Evolutionary conservation across 2,888 invertebrate species (phyloP).

Genomic region (Aquatica leii): DNA sequence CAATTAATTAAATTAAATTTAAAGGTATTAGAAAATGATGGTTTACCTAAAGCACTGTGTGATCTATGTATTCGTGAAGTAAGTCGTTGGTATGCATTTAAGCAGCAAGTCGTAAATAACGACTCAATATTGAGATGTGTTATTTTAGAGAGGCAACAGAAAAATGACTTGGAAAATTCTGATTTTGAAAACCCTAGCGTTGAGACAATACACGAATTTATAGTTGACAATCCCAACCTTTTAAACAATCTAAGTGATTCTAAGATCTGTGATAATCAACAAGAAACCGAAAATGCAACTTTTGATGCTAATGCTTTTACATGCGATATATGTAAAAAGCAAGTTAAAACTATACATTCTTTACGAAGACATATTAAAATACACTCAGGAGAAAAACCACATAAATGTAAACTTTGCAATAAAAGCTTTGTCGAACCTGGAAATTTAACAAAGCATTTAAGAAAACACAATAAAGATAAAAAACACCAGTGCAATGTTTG

Average conservation of each 20-base stretch:
- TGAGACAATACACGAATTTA: too few species aligned
- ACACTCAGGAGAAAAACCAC: conserved; percentile 41
- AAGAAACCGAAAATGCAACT: too few species aligned
- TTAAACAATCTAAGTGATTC: too few species aligned
- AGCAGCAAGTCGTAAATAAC: conserved; percentile 67
- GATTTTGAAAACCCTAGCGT: too few species aligned
- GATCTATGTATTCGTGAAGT: conserved; percentile 72
- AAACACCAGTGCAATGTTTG: conserved; percentile 50
- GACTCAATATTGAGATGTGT: conserved; percentile 62
- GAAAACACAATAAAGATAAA: conserved; percentile 47
- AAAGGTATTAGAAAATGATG: conserved; percentile 61
- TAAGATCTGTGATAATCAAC: too few species aligned
- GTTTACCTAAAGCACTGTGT: conserved; percentile 69
- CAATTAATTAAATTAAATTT: not conserved
- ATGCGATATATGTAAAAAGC: conserved; percentile 33
- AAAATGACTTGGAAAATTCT: not conserved
- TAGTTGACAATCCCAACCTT: too few species aligned
- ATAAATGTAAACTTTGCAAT: conserved; percentile 38
- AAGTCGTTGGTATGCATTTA: conserved; percentile 71
- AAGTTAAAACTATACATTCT: conserved; percentile 35
- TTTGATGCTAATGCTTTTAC: conserved; percentile 19
- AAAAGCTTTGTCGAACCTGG: conserved; percentile 45
- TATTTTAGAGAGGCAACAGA: conserved; percentile 20
- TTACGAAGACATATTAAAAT: conserved; percentile 36
- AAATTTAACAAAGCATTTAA: conserved; percentile 46